Conservation (phyloP, 2,113 vertebrate species). For the Microcebus ravelobensis region DNA sequence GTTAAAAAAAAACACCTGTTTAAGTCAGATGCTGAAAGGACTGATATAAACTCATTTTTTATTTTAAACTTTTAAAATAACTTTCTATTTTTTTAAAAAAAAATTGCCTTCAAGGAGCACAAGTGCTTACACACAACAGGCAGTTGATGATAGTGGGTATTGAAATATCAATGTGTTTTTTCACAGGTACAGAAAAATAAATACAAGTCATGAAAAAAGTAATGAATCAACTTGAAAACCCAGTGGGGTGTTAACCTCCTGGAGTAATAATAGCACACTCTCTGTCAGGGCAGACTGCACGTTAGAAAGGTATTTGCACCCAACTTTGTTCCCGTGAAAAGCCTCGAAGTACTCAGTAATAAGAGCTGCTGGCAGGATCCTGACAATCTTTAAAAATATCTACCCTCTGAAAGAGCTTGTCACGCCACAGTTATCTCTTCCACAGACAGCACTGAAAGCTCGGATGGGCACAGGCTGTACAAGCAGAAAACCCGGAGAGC, state of each 20-base stretch:
- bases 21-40: slow-evolving; percentile 27
- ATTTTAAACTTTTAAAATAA: slow-evolving; percentile 62
- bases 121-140: background rate
- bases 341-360: slow-evolving; percentile 61
- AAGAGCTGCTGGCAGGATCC: slow-evolving; percentile 63
- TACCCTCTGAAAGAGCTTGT: slow-evolving; percentile 68
- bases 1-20: background rate
- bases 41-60: slow-evolving; percentile 40
- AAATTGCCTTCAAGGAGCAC: slow-evolving; percentile 43
- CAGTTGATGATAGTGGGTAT: slow-evolving; percentile 37
- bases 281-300: slow-evolving; percentile 36
- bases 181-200: slow-evolving; percentile 75
- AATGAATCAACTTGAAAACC: slow-evolving; percentile 74
- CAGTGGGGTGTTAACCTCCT: slow-evolving; percentile 66
- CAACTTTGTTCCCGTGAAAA: slow-evolving; percentile 66
- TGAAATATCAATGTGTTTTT: slow-evolving; percentile 68
- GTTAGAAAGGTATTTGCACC: slow-evolving; percentile 65
- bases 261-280: slow-evolving; percentile 48
- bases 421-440: slow-evolving; percentile 44
- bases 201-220: slow-evolving; percentile 69
- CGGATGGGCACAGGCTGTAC: background rate
- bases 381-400: slow-evolving; percentile 66
- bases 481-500: slow-evolving; percentile 24
- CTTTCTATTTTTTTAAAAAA: slow-evolving; percentile 59
- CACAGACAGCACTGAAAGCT: slow-evolving; percentile 26